A percentile compares a stretch with the other conserved stretches of the same genome.
phyloP scores from a whole-genome alignment of 2,797 vertebrate species.

The Enoplosus armatus region DNA sequence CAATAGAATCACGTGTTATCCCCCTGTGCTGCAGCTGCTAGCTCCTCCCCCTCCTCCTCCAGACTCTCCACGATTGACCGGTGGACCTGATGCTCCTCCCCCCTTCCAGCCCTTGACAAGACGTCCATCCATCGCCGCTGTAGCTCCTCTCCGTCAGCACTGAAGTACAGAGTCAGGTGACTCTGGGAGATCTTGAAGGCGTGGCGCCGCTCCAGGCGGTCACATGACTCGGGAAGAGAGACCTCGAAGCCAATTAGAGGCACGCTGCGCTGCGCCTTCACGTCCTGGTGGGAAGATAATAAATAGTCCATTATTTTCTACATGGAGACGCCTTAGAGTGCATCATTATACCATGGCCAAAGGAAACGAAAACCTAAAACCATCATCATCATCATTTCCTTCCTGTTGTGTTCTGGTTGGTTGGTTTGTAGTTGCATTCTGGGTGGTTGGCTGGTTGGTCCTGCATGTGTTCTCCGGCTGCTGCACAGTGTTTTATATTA shows the following conservation, averaged over 20 bases:
- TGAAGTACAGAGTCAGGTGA: conserved; percentile 93
- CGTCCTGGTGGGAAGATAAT: conserved; percentile 82
- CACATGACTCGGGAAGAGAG: conserved; percentile 89
- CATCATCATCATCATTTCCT: not conserved
- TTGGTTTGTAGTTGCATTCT: not conserved
- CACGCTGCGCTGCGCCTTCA: conserved; percentile 92
- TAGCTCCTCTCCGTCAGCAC: conserved; percentile 91
- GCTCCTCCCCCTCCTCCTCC: conserved; percentile 87
- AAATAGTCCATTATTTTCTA: too few relatives aligned
- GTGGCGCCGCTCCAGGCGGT: conserved; percentile 89
- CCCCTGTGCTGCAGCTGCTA: conserved; percentile 59
- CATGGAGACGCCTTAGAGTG: too few relatives aligned
- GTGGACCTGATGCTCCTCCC: conserved; percentile 87
- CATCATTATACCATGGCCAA: not conserved
- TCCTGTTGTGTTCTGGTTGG: not conserved
- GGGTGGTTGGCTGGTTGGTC: too few relatives aligned
- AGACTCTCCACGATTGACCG: conserved; percentile 86
- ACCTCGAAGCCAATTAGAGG: conserved; percentile 94
- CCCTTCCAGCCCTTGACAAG: conserved; percentile 88
- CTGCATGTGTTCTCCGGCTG: too few relatives aligned
- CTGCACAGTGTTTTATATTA: too few relatives aligned
- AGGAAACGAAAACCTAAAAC: not conserved
- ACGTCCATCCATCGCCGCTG: conserved; percentile 92
- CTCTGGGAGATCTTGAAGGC: conserved; percentile 95
- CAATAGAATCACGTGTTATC: conserved; percentile 84